A percentile compares a stretch with the other conserved stretches of the same genome.
Evolutionary conservation across 2,888 invertebrate genomes (phyloP).

Genomic region (Nephrotoma flavescens): DNA sequence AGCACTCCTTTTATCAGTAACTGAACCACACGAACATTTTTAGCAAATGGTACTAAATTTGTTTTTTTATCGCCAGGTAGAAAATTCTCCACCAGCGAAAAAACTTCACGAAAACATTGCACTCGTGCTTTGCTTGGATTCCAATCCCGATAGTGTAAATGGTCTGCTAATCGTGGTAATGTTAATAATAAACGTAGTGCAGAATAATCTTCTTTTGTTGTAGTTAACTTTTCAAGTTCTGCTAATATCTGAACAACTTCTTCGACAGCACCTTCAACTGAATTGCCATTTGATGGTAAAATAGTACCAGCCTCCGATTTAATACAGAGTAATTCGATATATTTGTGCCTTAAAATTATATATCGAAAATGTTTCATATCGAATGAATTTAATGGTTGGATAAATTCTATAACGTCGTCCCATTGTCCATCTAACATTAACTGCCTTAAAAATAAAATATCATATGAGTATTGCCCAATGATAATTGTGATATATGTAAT

Average conservation of each 20-base stretch:
- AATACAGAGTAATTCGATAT: slow-evolving; percentile 84
- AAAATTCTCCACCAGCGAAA: slow-evolving; percentile 78
- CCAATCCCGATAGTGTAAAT: slow-evolving; percentile 89
- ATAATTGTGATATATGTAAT: slow-evolving; percentile 81
- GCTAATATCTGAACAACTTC: slow-evolving; percentile 86
- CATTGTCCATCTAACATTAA: slow-evolving; percentile 94
- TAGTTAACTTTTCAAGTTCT: slow-evolving; percentile 76
- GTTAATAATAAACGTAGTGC: slow-evolving; percentile 81
- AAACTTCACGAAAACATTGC: slow-evolving; percentile 65
- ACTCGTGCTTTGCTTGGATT: slow-evolving; percentile 90
- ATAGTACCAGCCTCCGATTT: slow-evolving; percentile 81
- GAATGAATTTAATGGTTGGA: slow-evolving; percentile 79
- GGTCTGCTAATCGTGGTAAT: slow-evolving; percentile 81
- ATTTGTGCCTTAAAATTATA: slow-evolving; percentile 80
- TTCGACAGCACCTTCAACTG: slow-evolving; percentile 82
- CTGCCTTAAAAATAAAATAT: slow-evolving; percentile 84
- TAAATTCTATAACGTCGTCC: slow-evolving; percentile 94
- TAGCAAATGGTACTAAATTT: slow-evolving; percentile 30
- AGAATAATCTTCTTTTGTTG: slow-evolving; percentile 88
- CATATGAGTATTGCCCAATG: slow-evolving; percentile 85
- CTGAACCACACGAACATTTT: slow-evolving; percentile 84
- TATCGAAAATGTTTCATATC: slow-evolving; percentile 75
- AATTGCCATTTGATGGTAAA: slow-evolving; percentile 63
- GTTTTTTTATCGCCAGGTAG: slow-evolving; percentile 63
- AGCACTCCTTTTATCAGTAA: slow-evolving; percentile 83